These are phyloP conservation scores for Manis crassicaudata DNA, from an alignment of 2,797 vertebrate species.

Conservation along the genomic window DNA sequence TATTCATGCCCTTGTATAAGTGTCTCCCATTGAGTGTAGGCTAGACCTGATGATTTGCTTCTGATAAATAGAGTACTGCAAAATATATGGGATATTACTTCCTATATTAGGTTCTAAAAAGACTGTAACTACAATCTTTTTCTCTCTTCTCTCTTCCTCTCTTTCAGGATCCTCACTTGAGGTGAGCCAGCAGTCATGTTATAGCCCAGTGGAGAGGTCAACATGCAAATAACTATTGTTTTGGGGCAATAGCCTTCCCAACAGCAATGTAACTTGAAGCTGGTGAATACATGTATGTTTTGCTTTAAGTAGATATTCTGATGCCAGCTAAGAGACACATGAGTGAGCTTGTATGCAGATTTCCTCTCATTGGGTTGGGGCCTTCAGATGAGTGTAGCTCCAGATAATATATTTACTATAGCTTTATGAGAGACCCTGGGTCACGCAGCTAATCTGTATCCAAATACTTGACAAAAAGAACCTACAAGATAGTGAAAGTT, in stretches of 20 bases:
- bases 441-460: not conserved
- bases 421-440: not conserved
- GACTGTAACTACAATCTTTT: not conserved
- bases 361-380: not conserved
- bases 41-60: not conserved
- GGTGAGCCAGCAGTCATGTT: not conserved
- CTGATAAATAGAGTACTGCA: not conserved
- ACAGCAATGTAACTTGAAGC: not conserved
- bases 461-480: not conserved
- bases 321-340: not conserved
- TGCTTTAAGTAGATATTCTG: not conserved
- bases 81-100: not conserved
- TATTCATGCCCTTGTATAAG: not conserved
- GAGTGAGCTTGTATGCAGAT: not conserved
- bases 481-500: not conserved
- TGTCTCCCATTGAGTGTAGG: not conserved
- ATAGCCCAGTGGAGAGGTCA: not conserved
- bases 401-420: not conserved
- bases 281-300: not conserved
- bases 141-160: not conserved
- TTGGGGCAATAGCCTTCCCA: too few relatives aligned
- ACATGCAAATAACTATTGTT: too few relatives aligned
- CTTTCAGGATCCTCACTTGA: not conserved
- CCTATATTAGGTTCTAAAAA: not conserved
- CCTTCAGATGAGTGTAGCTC: not conserved